Percentiles rank a stretch among this genome's conserved stretches.
Conservation (phyloP, 2,113 vertebrate species). For the Crypturellus undulatus region DNA sequence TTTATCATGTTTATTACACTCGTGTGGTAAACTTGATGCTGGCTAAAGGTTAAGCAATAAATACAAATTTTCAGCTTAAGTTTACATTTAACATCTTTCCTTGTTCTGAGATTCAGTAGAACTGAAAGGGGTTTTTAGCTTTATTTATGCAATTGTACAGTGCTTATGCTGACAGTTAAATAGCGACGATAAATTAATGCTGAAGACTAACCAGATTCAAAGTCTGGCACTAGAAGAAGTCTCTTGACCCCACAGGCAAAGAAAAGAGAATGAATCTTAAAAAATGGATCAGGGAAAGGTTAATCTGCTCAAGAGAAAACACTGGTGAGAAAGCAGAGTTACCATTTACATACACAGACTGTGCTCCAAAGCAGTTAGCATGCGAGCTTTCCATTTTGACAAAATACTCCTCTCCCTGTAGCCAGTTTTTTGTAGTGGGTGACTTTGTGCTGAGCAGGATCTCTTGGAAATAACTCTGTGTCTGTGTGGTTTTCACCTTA, state of each 20-base stretch:
- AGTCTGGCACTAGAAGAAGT: not conserved
- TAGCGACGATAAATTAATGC: not conserved
- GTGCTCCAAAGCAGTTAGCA: not conserved
- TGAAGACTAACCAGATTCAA: not conserved
- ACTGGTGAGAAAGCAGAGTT: accelerated
- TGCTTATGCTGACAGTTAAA: slow-evolving; percentile 36
- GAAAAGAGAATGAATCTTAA: not conserved
- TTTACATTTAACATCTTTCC: not conserved
- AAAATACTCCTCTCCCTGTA: not conserved
- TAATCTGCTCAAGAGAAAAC: not conserved
- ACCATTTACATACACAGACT: accelerated
- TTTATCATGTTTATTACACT: not conserved
- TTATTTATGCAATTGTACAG: slow-evolving; percentile 14
- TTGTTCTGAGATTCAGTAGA: not conserved
- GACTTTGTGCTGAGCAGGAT: accelerated
- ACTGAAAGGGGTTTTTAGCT: not conserved
- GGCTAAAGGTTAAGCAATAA: not conserved
- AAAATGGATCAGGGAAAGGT: not conserved
- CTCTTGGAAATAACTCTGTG: accelerated
- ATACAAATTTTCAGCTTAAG: not conserved
- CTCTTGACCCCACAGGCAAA: not conserved
- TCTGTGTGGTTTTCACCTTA: not conserved
- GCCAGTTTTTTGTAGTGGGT: accelerated
- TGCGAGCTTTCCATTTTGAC: not conserved
- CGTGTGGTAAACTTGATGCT: not conserved